Evolutionary conservation across 2,888 invertebrate species (phyloP).

Genomic region (Atherix ibis): DNA sequence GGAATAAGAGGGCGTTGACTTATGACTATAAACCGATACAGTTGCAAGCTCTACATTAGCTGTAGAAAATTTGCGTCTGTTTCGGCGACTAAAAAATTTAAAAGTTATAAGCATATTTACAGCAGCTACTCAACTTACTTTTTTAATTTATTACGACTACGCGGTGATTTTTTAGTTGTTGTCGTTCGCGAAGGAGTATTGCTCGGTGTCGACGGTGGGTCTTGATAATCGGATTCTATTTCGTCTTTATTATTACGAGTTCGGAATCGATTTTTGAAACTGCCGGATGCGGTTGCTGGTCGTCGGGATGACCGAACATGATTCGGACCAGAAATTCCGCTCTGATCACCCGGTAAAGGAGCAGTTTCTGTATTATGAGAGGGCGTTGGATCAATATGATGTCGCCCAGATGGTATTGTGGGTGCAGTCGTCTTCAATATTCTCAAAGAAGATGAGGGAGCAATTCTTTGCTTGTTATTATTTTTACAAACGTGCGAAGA

Average conservation of each 20-base stretch:
- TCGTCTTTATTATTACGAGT: slow-evolving; percentile 31
- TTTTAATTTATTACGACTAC: slow-evolving; percentile 12
- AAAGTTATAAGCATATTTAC: slow-evolving; percentile 8
- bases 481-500: slow-evolving; percentile 50
- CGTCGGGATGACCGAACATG: slow-evolving; percentile 36
- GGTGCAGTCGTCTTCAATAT: slow-evolving; percentile 66
- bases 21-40: slow-evolving; percentile 50
- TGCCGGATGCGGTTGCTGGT: slow-evolving; percentile 33
- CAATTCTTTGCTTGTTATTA: slow-evolving; percentile 42
- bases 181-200: slow-evolving; percentile 4
- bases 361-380: slow-evolving; percentile 40
- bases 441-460: slow-evolving; percentile 47
- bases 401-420: slow-evolving; percentile 34
- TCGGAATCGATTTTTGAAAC: slow-evolving; percentile 43
- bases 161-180: slow-evolving; percentile 9
- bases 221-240: slow-evolving; percentile 16
- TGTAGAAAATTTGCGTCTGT: slow-evolving; percentile 12
- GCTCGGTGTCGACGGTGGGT: slow-evolving; percentile 5
- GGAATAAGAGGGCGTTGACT: slow-evolving; percentile 25
- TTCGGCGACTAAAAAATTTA: slow-evolving; percentile 12
- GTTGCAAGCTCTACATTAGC: slow-evolving; percentile 44
- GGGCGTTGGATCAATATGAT: slow-evolving; percentile 45
- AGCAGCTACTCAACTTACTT: slow-evolving; percentile 11
- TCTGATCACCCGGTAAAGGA: slow-evolving; percentile 38
- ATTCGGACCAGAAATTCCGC: slow-evolving; percentile 34